Base-by-base conservation (phyloP, 2,888 invertebrate species). In the Eupithecia exiguata region DNA sequence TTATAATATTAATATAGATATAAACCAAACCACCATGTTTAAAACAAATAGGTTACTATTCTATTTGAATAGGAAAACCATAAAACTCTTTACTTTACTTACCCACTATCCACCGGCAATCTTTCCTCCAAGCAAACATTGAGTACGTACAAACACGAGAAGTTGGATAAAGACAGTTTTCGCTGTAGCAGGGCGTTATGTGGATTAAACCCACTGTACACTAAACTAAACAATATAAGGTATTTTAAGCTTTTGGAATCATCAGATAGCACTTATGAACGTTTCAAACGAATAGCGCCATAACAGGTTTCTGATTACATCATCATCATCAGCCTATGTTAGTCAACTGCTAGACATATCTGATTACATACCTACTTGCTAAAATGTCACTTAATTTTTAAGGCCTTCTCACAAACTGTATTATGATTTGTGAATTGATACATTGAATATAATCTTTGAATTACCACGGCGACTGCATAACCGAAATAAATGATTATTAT, bases 91-190 rank as follows among this genome's bases (percentile, higher is more conserved):
- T 38, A 46, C 66, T 73, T 67, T 70, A 69, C 69, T 61, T 58
- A 25, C 14, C 53, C 53, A 49, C 10, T 21, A 53, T 53, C 21
- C 53, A 53, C 58, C 66, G 66, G 73, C 73, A 73, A 73, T 73
- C 61, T 69, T 69, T 69, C 69, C 69, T 66, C 61, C 66, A 73
- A 73, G 66, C 46, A 46, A 46, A 46, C 46, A 46, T 46, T 46
- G n/a, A 46, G 46, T n/a, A 40, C 40, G 46, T 46, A 58, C 73
- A 67, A 70, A 66, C 70, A 73, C 67, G 66, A 69, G 69, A 73
- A 73, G 73, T 73, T 73, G 73, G 67, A 73, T 73, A 67, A 67
- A 73, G 73, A 70, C 73, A 70, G 73, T 73, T 73, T 61, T 49
- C 69, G 66, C 53, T 40, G 68, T 40, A 71, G 49, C 68, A 58